Conservation (phyloP, 2,797 vertebrate genomes). For the Acridotheres tristis region DNA sequence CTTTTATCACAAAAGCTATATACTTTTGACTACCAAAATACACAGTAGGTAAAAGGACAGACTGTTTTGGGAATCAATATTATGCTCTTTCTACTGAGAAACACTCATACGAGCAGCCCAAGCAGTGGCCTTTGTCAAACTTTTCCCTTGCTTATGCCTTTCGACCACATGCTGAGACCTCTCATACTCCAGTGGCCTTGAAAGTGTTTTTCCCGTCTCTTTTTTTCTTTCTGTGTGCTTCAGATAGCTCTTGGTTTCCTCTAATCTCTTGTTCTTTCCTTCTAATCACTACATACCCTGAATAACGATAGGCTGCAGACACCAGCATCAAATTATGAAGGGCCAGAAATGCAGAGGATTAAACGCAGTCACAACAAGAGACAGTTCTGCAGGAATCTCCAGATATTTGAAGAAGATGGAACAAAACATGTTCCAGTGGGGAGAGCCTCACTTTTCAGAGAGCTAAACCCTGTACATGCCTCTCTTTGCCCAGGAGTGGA, state of each 20-base stretch:
- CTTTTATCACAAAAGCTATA: neutral
- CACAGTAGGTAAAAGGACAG: constrained; percentile 16
- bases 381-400: neutral
- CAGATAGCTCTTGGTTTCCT: neutral
- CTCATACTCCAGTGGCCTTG: constrained; percentile 37
- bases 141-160: constrained; percentile 27
- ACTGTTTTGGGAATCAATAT: constrained; percentile 9
- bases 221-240: neutral
- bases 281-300: neutral
- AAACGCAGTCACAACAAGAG: constrained; percentile 15
- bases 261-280: constrained; percentile 48
- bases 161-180: constrained; percentile 12
- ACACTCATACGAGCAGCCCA: neutral
- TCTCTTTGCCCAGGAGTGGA: neutral
- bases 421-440: neutral
- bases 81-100: constrained; percentile 26
- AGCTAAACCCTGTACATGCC: neutral
- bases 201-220: neutral
- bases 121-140: constrained; percentile 2
- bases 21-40: neutral
- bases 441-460: neutral
- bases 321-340: neutral
- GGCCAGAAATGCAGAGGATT: accelerated
- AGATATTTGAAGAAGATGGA: neutral
- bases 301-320: constrained; percentile 7